These are phyloP conservation scores for Diploptera punctata DNA, from an alignment of 2,888 invertebrate species.

Conservation along the genomic window DNA sequence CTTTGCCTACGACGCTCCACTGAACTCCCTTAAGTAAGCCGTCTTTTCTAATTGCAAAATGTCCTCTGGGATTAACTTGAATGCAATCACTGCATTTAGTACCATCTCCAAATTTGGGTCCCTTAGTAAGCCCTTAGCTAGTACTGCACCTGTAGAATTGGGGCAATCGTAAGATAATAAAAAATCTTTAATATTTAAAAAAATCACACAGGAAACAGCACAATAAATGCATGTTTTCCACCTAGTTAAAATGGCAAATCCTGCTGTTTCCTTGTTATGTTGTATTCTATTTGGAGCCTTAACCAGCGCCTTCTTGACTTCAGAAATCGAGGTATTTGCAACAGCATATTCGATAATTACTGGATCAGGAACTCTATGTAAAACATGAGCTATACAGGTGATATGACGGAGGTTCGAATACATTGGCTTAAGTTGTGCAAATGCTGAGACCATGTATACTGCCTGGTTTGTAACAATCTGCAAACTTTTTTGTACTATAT, in stretches of 20 bases:
- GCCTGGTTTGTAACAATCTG: background rate
- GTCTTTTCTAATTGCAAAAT: background rate
- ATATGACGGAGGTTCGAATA: background rate
- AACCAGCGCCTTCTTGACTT: background rate
- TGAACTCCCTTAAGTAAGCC: background rate
- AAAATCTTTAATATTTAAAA: background rate
- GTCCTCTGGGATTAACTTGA: background rate
- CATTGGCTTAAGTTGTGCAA: background rate
- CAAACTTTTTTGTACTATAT: background rate
- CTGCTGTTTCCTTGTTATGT: background rate
- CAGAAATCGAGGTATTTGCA: background rate
- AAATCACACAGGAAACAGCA: background rate
- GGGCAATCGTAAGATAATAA: background rate
- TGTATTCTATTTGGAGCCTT: background rate
- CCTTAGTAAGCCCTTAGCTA: background rate
- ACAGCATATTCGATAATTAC: background rate
- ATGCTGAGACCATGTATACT: background rate
- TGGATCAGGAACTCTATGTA: background rate
- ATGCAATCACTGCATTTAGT: background rate
- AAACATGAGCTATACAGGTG: background rate
- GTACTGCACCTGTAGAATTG: background rate
- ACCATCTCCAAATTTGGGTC: background rate
- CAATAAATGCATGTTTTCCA: background rate
- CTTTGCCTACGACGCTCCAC: background rate
- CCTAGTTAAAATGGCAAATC: background rate